Percentiles rank a stretch among this genome's conserved stretches.
phyloP scores from a whole-genome alignment of 2,888 invertebrate genomes.

The Poecilobothrus nobilitatus region DNA sequence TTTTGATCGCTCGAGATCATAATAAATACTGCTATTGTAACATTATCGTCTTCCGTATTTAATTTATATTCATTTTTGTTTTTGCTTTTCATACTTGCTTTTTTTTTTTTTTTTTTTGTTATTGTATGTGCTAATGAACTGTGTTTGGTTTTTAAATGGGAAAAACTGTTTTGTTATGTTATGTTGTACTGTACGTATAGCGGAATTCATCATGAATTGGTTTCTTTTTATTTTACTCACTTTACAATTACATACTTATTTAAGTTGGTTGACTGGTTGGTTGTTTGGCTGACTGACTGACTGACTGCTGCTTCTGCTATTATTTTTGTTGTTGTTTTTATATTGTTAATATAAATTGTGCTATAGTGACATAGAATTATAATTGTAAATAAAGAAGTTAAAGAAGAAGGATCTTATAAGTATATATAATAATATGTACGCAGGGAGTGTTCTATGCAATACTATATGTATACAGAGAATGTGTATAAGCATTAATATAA shows the following conservation, averaged over 20 bases:
- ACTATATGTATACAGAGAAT: too few species aligned
- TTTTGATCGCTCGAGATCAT: neutral
- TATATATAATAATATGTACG: neutral
- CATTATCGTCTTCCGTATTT: slow-evolving; percentile 6
- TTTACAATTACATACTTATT: too few species aligned
- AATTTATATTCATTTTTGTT: neutral
- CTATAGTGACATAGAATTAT: neutral
- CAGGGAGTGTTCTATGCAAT: neutral
- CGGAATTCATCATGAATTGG: slow-evolving; percentile 3
- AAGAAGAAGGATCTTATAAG: neutral
- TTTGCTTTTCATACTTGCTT: too few species aligned
- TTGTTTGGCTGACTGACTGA: neutral
- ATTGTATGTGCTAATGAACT: neutral
- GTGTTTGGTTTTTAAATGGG: neutral
- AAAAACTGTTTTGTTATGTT: neutral
- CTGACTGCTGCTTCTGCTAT: neutral
- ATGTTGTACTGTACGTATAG: neutral
- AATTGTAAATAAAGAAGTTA: neutral
- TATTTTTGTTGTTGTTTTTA: too few species aligned
- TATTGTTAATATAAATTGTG: neutral
- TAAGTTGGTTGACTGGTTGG: neutral
- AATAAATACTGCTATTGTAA: neutral
- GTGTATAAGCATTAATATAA: too few species aligned
- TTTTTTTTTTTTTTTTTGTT: neutral
- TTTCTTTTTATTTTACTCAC: too few species aligned